phyloP scores from a whole-genome alignment of 2,113 vertebrate genomes.

The Paracanthobrama guichenoti region DNA sequence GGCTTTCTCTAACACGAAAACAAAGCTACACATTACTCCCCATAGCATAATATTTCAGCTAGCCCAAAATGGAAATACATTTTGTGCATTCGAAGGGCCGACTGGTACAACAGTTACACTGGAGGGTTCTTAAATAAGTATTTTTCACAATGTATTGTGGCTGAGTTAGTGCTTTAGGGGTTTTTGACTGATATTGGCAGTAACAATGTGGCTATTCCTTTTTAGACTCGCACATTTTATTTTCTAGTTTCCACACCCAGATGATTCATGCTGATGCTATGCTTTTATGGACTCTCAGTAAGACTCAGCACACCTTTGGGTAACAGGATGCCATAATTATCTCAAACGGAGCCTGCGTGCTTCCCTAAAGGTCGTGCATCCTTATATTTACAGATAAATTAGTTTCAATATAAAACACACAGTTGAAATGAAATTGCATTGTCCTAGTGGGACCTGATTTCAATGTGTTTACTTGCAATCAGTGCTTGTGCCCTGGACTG shows the following conservation, averaged over 20 bases:
- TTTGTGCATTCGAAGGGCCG: slow-evolving; percentile 11
- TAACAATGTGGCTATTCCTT: neutral
- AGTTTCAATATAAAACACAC: slow-evolving; percentile 19
- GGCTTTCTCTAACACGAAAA: neutral
- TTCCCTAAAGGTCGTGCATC: neutral
- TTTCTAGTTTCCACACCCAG: slow-evolving; percentile 17
- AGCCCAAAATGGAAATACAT: slow-evolving; percentile 20
- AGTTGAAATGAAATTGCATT: neutral
- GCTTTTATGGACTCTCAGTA: slow-evolving; percentile 7
- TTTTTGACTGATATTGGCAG: neutral
- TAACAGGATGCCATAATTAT: slow-evolving; percentile 15
- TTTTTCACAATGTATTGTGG: neutral
- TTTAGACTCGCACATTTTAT: slow-evolving; percentile 21
- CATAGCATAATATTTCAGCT: slow-evolving; percentile 28
- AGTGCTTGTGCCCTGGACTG: slow-evolving; percentile 31
- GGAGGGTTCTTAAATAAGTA: neutral
- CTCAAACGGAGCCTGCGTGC: slow-evolving; percentile 13
- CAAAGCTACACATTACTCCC: slow-evolving; percentile 24
- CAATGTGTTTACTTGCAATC: slow-evolving; percentile 49
- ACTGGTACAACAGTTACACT: slow-evolving; percentile 31
- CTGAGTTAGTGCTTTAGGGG: neutral
- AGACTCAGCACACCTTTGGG: slow-evolving; percentile 26
- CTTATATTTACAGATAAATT: slow-evolving; percentile 2
- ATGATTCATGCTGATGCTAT: slow-evolving; percentile 20
- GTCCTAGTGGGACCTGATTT: slow-evolving; percentile 30